A percentile compares a stretch with the other conserved stretches of the same genome.
phyloP scores from a whole-genome alignment of 1,140 invertebrate genomes.

The Episyrphus balteatus region DNA sequence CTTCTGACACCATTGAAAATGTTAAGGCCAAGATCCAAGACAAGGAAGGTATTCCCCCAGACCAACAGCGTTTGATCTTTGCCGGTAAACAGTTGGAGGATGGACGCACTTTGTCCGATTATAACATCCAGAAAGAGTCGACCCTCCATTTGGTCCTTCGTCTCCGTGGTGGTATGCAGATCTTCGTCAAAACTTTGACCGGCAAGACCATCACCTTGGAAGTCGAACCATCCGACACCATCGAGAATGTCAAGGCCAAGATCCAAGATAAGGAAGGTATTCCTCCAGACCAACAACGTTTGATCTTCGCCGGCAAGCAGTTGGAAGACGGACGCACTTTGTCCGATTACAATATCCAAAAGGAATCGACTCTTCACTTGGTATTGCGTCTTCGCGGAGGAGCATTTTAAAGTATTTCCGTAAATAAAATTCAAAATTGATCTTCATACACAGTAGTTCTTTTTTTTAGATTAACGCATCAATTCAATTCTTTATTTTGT shows the following conservation, averaged over 20 bases:
- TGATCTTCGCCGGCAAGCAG: constrained; percentile 67
- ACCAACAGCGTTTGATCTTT: constrained; percentile 77
- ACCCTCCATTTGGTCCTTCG: constrained; percentile 80
- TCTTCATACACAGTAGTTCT: too few relatives aligned
- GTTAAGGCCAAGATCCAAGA: constrained; percentile 85
- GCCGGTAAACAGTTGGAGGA: constrained; percentile 87
- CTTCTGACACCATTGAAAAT: constrained; percentile 83
- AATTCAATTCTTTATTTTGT: too few relatives aligned
- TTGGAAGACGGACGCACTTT: constrained; percentile 67
- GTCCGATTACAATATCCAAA: constrained; percentile 74
- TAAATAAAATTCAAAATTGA: constrained; percentile 1
- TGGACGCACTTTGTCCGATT: constrained; percentile 74
- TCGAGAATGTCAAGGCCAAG: constrained; percentile 72
- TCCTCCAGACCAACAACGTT: constrained; percentile 60
- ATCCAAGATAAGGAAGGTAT: constrained; percentile 63
- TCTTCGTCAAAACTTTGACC: constrained; percentile 71
- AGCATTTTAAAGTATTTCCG: constrained; percentile 13
- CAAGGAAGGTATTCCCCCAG: constrained; percentile 75
- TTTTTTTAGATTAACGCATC: too few relatives aligned
- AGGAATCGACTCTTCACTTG: constrained; percentile 82
- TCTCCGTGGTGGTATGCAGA: constrained; percentile 77
- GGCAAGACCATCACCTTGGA: constrained; percentile 74
- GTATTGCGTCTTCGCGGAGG: constrained; percentile 79
- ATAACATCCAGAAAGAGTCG: constrained; percentile 85
- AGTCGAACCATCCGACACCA: constrained; percentile 66